Base-by-base conservation (phyloP, 2,797 vertebrate genomes). In the Botia almorhae region DNA sequence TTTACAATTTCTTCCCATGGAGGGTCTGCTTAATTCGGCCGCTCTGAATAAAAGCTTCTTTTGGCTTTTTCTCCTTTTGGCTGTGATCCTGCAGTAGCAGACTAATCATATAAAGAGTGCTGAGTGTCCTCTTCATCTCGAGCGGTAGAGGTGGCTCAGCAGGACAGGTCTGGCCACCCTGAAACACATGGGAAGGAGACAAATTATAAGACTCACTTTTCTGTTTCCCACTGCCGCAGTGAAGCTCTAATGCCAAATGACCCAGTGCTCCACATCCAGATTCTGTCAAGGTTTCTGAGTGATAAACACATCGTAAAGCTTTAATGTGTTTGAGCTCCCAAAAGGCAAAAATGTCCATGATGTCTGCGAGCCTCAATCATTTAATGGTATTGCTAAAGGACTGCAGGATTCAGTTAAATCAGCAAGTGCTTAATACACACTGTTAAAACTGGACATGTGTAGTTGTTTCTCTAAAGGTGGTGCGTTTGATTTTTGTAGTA, bases 91-190 rank as follows among this genome's bases (percentile, higher is more conserved):
- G 11, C 51, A 43, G 53, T 69, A 80, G 33, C 33, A 33, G 33
- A 33, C 3, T 33, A 33, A 43, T 43, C 56, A 23, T 23, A 58
- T 19, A 33, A 33, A 5, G 7, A 55, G 53, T 81, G 75, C 84
- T 84, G 81, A 85, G 69, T 61, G 51, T 81, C 78, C 46, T 58
- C 58, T 83, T 80, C 69, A 56, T 80, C 72, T 11, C 4, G 6
- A 4, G 11, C 55, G 23, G n/a, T 23, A 56, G 23, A 74, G 68
- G n/a, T 19, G 1, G 87, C 83, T 89, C 89, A 89, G 81, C 74
- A 74, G 75, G 87, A 90, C 89, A 81, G 51, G n/a, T 73, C 76
- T 86, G 87, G 83, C 85, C 3, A 33, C 33, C 68, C 68, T 76
- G 11, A 69, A 78, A 29, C 78, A 81, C 60, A 61, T 14, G 56